Conservation (phyloP, 2,113 vertebrate species). For the Forbesichthys agassizii region DNA sequence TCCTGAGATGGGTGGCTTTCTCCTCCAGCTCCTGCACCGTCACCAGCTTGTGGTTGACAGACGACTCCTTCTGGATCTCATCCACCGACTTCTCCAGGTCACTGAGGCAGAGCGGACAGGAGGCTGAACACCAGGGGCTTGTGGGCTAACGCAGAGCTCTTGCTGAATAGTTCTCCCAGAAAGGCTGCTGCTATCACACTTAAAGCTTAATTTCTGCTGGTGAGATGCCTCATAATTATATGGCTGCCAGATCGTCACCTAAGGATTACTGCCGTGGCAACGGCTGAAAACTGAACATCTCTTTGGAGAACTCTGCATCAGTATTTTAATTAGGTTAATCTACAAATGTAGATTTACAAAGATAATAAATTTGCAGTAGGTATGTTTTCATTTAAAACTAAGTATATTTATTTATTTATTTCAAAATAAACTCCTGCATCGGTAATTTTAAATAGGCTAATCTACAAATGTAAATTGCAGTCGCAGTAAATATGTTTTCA, state of each 20-base stretch:
- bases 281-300: too few species aligned
- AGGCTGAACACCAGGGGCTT: constrained; percentile 52
- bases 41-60: constrained; percentile 89
- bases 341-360: too few species aligned
- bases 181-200: constrained; percentile 4
- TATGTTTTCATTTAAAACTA: too few species aligned
- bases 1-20: constrained; percentile 88
- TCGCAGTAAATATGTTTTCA: too few species aligned
- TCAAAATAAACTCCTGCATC: too few species aligned
- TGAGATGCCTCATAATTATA: background rate
- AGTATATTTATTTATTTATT: too few species aligned
- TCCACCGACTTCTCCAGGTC: constrained; percentile 96
- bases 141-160: constrained; percentile 19
- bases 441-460: too few species aligned
- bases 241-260: too few species aligned
- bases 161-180: constrained; percentile 13
- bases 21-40: constrained; percentile 93
- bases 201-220: background rate
- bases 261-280: too few species aligned
- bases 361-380: too few species aligned
- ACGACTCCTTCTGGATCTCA: constrained; percentile 91
- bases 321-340: background rate
- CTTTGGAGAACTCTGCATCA: constrained; percentile 7
- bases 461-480: too few species aligned
- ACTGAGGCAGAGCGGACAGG: constrained; percentile 73